These are phyloP conservation scores for Chydorus sphaericus DNA, from an alignment of 2,888 invertebrate genomes.

Conservation along the genomic window DNA sequence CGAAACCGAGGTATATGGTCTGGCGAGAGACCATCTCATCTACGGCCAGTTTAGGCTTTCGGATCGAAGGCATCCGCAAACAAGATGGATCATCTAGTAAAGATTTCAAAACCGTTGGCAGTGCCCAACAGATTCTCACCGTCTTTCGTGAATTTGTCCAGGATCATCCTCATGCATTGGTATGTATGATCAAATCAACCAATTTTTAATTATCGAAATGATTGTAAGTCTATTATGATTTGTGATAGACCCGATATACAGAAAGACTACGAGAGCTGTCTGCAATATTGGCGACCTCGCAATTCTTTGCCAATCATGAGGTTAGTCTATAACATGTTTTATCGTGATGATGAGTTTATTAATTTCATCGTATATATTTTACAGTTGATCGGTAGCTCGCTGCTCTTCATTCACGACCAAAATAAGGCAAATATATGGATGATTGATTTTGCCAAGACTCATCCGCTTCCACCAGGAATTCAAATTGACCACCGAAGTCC, in stretches of 20 bases:
- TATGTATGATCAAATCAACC: slow-evolving; percentile 37
- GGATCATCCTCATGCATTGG: slow-evolving; percentile 61
- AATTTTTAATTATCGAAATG: too few relatives aligned
- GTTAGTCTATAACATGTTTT: slow-evolving; percentile 24
- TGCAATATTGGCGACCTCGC: slow-evolving; percentile 64
- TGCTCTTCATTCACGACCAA: slow-evolving; percentile 86
- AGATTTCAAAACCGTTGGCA: slow-evolving; percentile 88
- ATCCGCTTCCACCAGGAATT: slow-evolving; percentile 57
- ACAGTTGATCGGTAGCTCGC: slow-evolving; percentile 77
- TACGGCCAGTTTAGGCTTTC: slow-evolving; percentile 87
- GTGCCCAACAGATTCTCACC: slow-evolving; percentile 55
- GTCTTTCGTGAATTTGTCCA: slow-evolving; percentile 68
- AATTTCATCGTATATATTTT: neutral
- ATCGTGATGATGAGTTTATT: neutral
- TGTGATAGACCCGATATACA: neutral
- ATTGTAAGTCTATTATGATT: neutral
- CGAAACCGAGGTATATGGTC: slow-evolving; percentile 87
- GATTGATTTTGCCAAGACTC: slow-evolving; percentile 94
- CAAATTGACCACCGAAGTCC: slow-evolving; percentile 60
- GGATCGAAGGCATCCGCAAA: slow-evolving; percentile 72
- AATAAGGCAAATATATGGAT: slow-evolving; percentile 83
- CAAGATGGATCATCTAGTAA: slow-evolving; percentile 81
- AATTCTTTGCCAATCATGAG: slow-evolving; percentile 85
- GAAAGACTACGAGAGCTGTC: slow-evolving; percentile 55
- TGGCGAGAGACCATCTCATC: slow-evolving; percentile 96